phyloP scores from a whole-genome alignment of 2,888 invertebrate genomes.

The Drepanosiphum platanoidis region DNA sequence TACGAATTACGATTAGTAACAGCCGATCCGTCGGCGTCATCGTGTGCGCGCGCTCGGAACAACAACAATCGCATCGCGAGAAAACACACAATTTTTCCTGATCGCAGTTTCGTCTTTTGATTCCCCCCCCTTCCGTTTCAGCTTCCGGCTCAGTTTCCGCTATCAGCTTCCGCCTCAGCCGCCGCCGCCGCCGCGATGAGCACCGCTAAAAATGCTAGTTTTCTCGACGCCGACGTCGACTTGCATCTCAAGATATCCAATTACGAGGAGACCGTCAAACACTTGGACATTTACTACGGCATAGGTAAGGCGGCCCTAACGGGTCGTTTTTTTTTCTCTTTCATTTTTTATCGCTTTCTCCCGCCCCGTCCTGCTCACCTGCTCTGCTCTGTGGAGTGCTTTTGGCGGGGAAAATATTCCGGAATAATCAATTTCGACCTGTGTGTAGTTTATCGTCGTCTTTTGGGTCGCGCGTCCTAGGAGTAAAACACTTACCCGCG shows the following conservation, averaged over 20 bases:
- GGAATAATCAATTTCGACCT: background rate
- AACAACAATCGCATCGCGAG: background rate
- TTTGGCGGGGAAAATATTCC: background rate
- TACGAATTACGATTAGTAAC: background rate
- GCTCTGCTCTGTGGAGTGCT: too few species aligned
- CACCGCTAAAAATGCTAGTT: slow-evolving; percentile 63
- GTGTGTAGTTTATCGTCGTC: too few species aligned
- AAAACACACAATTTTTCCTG: background rate
- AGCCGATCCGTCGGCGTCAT: background rate
- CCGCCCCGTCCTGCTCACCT: background rate
- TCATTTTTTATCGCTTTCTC: too few species aligned
- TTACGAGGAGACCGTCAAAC: slow-evolving; percentile 89
- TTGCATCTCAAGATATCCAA: slow-evolving; percentile 82
- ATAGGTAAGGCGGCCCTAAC: slow-evolving; percentile 74
- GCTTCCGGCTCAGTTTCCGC: background rate
- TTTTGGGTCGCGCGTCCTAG: too few species aligned
- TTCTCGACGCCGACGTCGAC: slow-evolving; percentile 73
- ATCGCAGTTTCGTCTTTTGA: background rate
- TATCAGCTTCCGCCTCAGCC: background rate
- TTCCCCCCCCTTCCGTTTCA: background rate
- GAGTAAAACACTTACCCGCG: too few species aligned
- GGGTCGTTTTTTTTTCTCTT: too few species aligned
- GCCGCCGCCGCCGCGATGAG: background rate
- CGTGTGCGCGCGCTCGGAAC: background rate
- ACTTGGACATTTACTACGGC: slow-evolving; percentile 93